Conservation (phyloP, 2,888 invertebrate genomes). For the Crepidodera aurea region DNA sequence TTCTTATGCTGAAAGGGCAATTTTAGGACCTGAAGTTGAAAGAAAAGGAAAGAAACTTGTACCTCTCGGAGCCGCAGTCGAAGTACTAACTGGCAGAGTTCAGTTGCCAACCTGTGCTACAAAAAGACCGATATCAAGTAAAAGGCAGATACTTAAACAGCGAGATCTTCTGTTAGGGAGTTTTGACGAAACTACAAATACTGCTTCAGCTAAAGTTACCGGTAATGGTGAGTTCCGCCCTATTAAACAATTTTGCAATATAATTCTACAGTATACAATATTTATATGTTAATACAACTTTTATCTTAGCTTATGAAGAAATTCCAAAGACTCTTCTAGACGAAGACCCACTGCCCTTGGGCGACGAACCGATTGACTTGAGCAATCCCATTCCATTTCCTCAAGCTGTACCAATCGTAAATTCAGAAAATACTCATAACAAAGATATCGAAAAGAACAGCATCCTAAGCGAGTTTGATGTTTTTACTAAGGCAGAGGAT, state of each 20-base stretch:
- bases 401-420: conserved; percentile 33
- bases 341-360: conserved; percentile 72
- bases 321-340: conserved; percentile 74
- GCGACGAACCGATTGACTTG: conserved; percentile 76
- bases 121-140: conserved; percentile 59
- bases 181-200: conserved; percentile 62
- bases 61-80: conserved; percentile 86
- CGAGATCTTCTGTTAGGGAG: conserved; percentile 75
- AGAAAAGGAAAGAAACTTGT: conserved; percentile 80
- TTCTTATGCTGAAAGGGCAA: conserved; percentile 84
- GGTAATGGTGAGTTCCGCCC: not conserved
- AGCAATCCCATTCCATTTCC: conserved; percentile 66
- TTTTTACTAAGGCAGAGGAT: conserved; percentile 63
- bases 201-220: conserved; percentile 28
- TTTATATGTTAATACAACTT: no score
- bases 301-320: conserved; percentile 47
- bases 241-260: no score
- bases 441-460: conserved; percentile 43
- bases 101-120: conserved; percentile 75
- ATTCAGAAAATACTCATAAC: not conserved
- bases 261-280: no score
- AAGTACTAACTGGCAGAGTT: conserved; percentile 84
- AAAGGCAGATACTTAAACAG: conserved; percentile 64
- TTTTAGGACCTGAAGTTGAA: conserved; percentile 76
- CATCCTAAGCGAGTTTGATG: conserved; percentile 63